These are phyloP conservation scores for Hybognathus amarus DNA, from an alignment of 2,797 vertebrate genomes.

Conservation along the genomic window DNA sequence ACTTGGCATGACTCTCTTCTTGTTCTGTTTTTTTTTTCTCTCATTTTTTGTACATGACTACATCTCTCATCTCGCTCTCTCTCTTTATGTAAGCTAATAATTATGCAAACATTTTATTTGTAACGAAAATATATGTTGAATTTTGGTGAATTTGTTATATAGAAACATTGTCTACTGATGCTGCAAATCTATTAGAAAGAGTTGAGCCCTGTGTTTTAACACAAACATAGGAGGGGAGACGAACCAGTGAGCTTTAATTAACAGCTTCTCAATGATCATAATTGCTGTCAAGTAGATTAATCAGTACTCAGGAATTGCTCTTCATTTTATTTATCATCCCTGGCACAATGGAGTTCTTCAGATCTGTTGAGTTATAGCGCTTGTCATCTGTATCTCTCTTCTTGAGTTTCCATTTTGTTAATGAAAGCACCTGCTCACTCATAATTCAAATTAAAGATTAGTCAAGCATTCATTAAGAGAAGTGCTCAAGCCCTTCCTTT, in stretches of 20 bases:
- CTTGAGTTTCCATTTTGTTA: slow-evolving; percentile 54
- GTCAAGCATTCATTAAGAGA: slow-evolving; percentile 52
- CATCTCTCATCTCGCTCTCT: too few relatives aligned
- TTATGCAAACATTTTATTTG: background rate
- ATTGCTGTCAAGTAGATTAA: slow-evolving; percentile 58
- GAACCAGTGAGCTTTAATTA: slow-evolving; percentile 31
- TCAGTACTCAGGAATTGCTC: slow-evolving; percentile 54
- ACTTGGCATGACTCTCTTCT: too few relatives aligned
- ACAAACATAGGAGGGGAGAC: slow-evolving; percentile 8
- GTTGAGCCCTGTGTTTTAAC: background rate
- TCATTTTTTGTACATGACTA: too few relatives aligned
- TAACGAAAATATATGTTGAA: background rate
- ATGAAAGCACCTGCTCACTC: slow-evolving; percentile 50
- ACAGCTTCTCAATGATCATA: slow-evolving; percentile 47
- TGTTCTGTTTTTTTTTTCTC: too few relatives aligned
- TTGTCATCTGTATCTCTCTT: slow-evolving; percentile 46
- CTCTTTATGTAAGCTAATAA: background rate
- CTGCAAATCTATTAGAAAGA: background rate
- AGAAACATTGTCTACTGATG: background rate
- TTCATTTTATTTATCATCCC: slow-evolving; percentile 51
- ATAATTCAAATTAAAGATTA: slow-evolving; percentile 56
- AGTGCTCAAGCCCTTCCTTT: slow-evolving; percentile 39
- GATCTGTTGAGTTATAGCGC: slow-evolving; percentile 40
- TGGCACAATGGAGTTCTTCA: slow-evolving; percentile 42
- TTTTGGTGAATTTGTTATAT: background rate